phyloP scores from a whole-genome alignment of 2,113 vertebrate species.

The Zosterops lateralis region DNA sequence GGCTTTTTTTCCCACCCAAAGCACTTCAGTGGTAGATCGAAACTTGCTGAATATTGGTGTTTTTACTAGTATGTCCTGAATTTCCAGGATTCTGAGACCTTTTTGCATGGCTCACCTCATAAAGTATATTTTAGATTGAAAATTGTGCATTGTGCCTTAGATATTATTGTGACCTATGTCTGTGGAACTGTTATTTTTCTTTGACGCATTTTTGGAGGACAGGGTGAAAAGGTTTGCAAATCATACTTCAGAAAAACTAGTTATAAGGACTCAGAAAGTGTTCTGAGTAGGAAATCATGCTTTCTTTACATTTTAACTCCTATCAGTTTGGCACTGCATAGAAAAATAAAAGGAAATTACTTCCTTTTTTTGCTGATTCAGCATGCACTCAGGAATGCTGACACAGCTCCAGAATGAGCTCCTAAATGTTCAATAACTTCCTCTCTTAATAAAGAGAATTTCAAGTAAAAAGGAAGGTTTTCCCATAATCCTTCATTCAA shows the following conservation, averaged over 20 bases:
- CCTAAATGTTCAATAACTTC: neutral
- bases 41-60: neutral
- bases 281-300: neutral
- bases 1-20: neutral
- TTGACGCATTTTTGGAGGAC: neutral
- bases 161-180: neutral
- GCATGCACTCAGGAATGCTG: neutral
- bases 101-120: neutral
- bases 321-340: neutral
- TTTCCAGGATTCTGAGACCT: neutral
- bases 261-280: neutral
- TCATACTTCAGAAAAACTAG: neutral
- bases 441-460: neutral
- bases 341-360: neutral
- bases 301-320: neutral
- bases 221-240: neutral
- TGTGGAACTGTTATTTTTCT: neutral
- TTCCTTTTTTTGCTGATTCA: neutral
- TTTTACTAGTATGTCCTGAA: neutral
- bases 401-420: neutral
- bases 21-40: neutral
- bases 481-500: neutral
- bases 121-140: neutral
- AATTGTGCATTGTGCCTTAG: neutral
- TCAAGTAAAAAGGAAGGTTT: neutral